Conservation (phyloP, 2,113 vertebrate species). For the Thermophis baileyi region DNA sequence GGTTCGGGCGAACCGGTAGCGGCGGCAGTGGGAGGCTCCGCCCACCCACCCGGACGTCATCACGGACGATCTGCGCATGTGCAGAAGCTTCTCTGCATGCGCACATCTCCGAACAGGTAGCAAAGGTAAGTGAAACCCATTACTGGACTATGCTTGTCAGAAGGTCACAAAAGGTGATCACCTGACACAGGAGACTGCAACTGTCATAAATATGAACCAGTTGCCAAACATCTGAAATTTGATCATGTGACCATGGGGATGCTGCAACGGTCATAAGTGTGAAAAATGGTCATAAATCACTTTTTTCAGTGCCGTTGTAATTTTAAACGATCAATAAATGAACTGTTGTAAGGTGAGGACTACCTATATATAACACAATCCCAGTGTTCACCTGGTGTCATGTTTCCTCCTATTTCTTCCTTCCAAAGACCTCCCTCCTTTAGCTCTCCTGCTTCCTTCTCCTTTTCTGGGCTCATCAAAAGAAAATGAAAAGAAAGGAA, state of each 20-base stretch:
- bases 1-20: no score
- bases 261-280: background rate
- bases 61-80: no score
- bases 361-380: background rate
- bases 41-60: no score
- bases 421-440: background rate
- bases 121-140: no score
- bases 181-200: background rate
- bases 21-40: no score
- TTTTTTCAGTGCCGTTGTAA: background rate
- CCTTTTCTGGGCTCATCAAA: background rate
- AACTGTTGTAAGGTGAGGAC: background rate
- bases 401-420: background rate
- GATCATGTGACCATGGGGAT: background rate
- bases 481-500: background rate
- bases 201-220: background rate
- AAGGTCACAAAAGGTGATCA: background rate
- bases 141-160: background rate
- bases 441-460: background rate
- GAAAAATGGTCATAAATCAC: background rate
- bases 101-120: no score
- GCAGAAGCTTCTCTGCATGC: no score
- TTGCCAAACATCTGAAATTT: background rate
- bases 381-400: background rate
- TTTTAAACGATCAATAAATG: background rate